Base-by-base conservation (phyloP, 2,888 invertebrate species). In the Keiferia lycopersicella region DNA sequence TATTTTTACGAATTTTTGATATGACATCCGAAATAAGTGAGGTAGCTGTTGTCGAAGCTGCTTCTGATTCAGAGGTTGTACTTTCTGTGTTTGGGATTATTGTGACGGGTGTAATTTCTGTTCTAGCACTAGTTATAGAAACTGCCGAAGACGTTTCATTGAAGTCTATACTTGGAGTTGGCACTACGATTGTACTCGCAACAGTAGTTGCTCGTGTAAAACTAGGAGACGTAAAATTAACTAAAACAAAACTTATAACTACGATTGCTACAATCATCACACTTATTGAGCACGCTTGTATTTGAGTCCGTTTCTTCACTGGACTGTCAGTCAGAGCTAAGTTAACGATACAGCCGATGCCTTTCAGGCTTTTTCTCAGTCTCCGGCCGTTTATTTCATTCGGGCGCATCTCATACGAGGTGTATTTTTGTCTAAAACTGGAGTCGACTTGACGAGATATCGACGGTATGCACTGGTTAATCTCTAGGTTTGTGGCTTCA, bases 221-320 rank as follows among this genome's bases (percentile, higher is more conserved):
- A 85, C 79, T 81, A 80, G 87, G 82, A 75, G 83, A 81, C 74
- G 90, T 89, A 83, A 90, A 88, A 80, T 91, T 91, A 64, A 91
- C 90, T 79, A 92, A 83, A 79, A 92, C 77, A 79, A 92, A 87
- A 83, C 90, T 89, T 81, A 92, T 90, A 34, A 88, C 81, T 79
- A 92, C 82, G 66, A 92, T 90, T 67, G 92, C 90, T 78, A 92
- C 75, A 74, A 92, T 87, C 88, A 91, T 91, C 76, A 91, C 83
- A 83, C 89, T 91, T 83, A 91, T 89, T 87, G 91, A 91, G 86
- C 90, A 91, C 66, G 91, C 91, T 80, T 90, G 89, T 77, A 92
- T 89, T 81, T 90, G 91, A 70, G 87, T 91, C 74, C 88, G 80
- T 74, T 89, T 92, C 69, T 89, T 91, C 51, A 89, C 80, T 65